Conservation (phyloP, 2,113 vertebrate species). For the Phainopepla nitens region DNA sequence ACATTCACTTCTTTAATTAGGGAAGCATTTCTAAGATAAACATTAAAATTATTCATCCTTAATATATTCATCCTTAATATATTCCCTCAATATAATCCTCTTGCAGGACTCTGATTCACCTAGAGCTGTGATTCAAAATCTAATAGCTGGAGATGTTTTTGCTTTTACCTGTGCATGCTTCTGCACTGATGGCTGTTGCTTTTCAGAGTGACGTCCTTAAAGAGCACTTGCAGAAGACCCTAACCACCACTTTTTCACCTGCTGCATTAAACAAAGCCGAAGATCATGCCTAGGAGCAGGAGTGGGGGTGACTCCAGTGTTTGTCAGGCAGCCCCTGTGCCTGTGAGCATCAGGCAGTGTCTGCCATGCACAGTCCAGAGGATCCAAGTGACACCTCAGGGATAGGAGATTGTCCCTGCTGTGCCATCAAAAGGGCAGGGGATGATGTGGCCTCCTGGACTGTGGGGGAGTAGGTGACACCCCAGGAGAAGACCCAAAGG, state of each 20-base stretch:
- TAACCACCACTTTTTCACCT: not conserved
- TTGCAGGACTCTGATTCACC: not conserved
- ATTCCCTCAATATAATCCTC: not conserved
- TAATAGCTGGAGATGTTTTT: not conserved
- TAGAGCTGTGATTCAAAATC: not conserved
- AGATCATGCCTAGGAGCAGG: not conserved
- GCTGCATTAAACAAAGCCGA: not conserved
- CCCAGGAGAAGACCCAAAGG: rapidly evolving
- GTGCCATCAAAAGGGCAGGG: rapidly evolving
- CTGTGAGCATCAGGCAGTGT: not conserved
- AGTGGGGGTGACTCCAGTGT: rapidly evolving
- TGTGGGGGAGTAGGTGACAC: rapidly evolving
- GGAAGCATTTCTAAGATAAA: not conserved
- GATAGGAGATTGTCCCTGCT: not conserved
- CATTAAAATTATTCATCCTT: not conserved
- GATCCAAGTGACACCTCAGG: not conserved
- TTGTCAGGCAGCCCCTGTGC: not conserved
- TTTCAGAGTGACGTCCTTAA: not conserved
- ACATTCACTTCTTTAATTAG: not conserved
- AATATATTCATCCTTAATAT: not conserved
- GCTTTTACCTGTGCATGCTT: rapidly evolving
- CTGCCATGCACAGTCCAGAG: not conserved
- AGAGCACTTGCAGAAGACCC: not conserved
- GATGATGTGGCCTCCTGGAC: not conserved
- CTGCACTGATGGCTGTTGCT: not conserved